Conservation (phyloP, 1,140 invertebrate genomes). For the Uloborus diversus region DNA sequence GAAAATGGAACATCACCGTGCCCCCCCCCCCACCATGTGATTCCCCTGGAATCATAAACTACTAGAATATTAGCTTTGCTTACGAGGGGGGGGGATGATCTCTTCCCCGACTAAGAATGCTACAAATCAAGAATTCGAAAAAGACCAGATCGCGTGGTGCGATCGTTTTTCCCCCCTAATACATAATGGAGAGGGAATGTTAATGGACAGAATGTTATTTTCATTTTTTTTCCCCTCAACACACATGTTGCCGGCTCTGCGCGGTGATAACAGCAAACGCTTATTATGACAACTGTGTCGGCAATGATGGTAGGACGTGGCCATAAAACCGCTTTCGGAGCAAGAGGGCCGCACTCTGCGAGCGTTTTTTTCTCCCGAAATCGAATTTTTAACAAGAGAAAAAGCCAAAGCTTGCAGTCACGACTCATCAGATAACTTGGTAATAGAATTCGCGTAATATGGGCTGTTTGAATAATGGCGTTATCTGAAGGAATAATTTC, state of each 20-base stretch:
- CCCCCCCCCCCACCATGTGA: not conserved
- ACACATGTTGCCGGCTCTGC: not conserved
- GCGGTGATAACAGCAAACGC: not conserved
- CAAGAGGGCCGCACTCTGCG: slow-evolving; percentile 1
- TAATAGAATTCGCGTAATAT: too few species aligned
- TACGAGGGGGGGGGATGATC: not conserved
- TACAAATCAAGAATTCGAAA: slow-evolving; percentile 21
- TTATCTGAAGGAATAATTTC: too few species aligned
- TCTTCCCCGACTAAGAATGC: not conserved
- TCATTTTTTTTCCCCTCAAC: not conserved
- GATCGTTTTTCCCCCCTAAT: slow-evolving; percentile 25
- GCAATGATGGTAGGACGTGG: not conserved
- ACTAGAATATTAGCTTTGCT: slow-evolving; percentile 20
- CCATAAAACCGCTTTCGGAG: slow-evolving; percentile 14
- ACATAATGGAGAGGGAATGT: slow-evolving; percentile 50
- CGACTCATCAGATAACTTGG: too few species aligned
- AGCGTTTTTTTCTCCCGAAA: not conserved
- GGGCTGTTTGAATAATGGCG: too few species aligned
- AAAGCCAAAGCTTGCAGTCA: not conserved
- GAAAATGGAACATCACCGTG: slow-evolving; percentile 40
- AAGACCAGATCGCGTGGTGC: slow-evolving; percentile 44
- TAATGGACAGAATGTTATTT: slow-evolving; percentile 35
- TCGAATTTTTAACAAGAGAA: slow-evolving; percentile 14
- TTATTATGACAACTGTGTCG: not conserved
- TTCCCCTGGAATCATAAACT: slow-evolving; percentile 7